These are phyloP conservation scores for Portunus trituberculatus DNA, from an alignment of 1,140 invertebrate species.

Conservation along the genomic window DNA sequence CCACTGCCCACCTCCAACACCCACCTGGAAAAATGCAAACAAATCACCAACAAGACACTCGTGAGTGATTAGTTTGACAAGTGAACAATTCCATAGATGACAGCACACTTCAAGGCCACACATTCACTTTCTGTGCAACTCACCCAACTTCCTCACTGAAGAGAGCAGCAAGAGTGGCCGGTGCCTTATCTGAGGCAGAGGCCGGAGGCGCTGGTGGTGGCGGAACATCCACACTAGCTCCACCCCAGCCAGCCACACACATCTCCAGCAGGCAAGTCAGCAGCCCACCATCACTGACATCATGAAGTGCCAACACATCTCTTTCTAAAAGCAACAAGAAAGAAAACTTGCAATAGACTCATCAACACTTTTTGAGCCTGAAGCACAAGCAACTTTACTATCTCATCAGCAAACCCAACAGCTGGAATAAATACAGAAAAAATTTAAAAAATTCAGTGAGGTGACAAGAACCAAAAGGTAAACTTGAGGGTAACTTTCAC, in stretches of 20 bases:
- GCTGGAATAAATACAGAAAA: too few relatives aligned
- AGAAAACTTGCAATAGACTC: not conserved
- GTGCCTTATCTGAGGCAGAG: constrained; percentile 82
- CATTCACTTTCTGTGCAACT: not conserved
- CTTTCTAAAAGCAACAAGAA: constrained; percentile 82
- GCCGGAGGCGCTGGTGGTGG: constrained; percentile 57
- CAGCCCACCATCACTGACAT: constrained; percentile 97
- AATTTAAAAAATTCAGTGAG: too few relatives aligned
- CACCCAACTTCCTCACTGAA: constrained; percentile 77
- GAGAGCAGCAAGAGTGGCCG: constrained; percentile 55
- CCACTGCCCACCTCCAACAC: constrained; percentile 89
- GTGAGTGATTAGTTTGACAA: too few relatives aligned
- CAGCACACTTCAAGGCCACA: too few relatives aligned
- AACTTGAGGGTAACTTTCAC: too few relatives aligned
- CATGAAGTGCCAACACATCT: constrained; percentile 93
- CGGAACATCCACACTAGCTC: constrained; percentile 82
- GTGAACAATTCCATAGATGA: too few relatives aligned
- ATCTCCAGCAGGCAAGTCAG: constrained; percentile 95
- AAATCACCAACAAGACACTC: too few relatives aligned
- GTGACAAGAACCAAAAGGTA: too few relatives aligned
- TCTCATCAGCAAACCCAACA: too few relatives aligned
- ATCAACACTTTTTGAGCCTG: too few relatives aligned
- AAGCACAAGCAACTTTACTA: too few relatives aligned
- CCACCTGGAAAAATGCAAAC: constrained; percentile 85
- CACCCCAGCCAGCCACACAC: constrained; percentile 94